A percentile compares a stretch with the other conserved stretches of the same genome.
phyloP scores from a whole-genome alignment of 2,797 vertebrate genomes.

The Arvicola amphibius region DNA sequence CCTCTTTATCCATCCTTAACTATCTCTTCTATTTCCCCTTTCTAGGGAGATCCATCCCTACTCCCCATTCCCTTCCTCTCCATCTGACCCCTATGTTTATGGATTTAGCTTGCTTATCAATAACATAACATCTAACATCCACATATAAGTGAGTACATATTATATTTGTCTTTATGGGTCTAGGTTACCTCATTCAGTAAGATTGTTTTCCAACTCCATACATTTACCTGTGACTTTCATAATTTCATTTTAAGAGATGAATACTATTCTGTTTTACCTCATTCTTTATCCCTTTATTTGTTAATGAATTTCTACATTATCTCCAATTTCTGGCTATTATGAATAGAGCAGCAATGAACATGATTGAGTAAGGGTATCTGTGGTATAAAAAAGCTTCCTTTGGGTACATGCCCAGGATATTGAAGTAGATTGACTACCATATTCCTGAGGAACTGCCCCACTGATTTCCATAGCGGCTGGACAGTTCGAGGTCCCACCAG shows the following conservation, averaged over 20 bases:
- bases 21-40: background rate
- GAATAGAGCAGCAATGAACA: background rate
- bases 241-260: background rate
- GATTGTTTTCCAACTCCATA: background rate
- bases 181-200: background rate
- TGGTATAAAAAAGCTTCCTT: background rate
- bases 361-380: background rate
- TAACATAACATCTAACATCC: background rate
- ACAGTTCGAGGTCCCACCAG: background rate
- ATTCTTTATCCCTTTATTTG: background rate
- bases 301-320: background rate
- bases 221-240: background rate
- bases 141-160: background rate
- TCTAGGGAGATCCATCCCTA: background rate
- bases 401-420: background rate
- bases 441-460: too few relatives aligned
- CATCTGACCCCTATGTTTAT: background rate
- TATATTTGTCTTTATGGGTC: background rate
- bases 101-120: background rate
- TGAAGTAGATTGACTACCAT: background rate
- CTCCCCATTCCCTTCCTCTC: background rate
- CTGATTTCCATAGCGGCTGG: background rate
- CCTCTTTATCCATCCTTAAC: background rate
- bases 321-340: background rate
- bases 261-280: background rate